These are phyloP conservation scores for Onychorhynchus coronatus DNA, from an alignment of 2,113 vertebrate genomes.

Conservation along the genomic window DNA sequence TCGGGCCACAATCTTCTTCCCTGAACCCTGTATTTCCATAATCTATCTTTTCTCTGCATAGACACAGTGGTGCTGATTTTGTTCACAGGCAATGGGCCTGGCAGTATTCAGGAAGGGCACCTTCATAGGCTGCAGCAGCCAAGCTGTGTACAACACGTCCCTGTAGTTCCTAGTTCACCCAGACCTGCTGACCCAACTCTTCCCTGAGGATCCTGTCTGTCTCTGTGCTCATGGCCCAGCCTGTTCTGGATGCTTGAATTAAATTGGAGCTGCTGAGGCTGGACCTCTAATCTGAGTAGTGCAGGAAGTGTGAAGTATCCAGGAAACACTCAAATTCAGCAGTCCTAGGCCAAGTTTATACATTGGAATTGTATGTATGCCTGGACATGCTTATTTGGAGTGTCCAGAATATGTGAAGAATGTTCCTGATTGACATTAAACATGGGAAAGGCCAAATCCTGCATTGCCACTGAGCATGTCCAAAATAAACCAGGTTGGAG, in stretches of 20 bases:
- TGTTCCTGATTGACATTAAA: conserved; percentile 9
- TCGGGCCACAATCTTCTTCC: background rate
- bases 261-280: background rate
- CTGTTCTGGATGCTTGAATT: background rate
- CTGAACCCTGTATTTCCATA: background rate
- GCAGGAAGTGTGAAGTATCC: background rate
- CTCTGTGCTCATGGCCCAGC: background rate
- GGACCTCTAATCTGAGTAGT: background rate
- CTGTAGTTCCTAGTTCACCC: background rate
- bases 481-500: background rate
- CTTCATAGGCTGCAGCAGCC: background rate
- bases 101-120: background rate
- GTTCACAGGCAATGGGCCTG: background rate
- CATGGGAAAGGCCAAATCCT: background rate
- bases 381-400: background rate
- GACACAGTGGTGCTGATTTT: background rate
- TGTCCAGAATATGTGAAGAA: background rate
- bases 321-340: background rate
- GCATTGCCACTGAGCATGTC: background rate
- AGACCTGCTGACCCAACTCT: background rate
- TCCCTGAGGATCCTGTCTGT: accelerated
- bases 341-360: background rate
- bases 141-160: background rate
- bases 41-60: background rate
- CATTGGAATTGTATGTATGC: background rate